Evolutionary conservation across 2,888 invertebrate species (phyloP), one percentile per base, ranked within the genome.

Genomic region (Sesamia inferens): DNA sequence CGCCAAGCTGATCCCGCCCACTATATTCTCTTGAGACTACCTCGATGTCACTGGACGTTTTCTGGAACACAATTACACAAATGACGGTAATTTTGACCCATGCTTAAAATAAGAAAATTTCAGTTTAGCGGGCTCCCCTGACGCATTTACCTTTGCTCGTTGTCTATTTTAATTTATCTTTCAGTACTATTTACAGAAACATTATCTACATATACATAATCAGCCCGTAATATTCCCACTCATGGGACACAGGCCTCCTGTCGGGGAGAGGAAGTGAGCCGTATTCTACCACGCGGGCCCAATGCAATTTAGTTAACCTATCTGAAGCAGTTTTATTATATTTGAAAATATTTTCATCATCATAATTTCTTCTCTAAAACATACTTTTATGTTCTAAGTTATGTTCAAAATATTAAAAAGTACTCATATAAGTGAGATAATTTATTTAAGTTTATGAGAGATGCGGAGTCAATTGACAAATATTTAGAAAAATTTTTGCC

Each of bases 151-250:
- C 16, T 4, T 19, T 19, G 55, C 58, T 68, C 0, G 0, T 14
- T 68, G 68, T 82, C 59, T 78, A 47, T 74, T 70, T 71, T 31
- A 66, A 77, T 71, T 75, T 62, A 68, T 80, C 59, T 82, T 47
- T 42, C 14, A 19, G 8, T 62, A 76, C 24, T 44, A n/a, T 42
- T 71, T 75, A 39, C 51, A 42, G 51, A 66, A 48, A 44, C 31
- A 2, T 31, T 31, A 31, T 31, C 31, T 31, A 31, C 31, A 31
- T 31, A 31, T 2, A 31, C 31, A 31, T 31, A 31, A 31, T 3
- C 1, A 31, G 31, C 31, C 31, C 3, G 2, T 31, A 31, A 31
- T 31, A 3, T 31, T 2, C 31, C 31, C 31, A 31, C 31, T 31
- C 31, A 1, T 31, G 31, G 31, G 31, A 31, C 31, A 31, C 31